Evolutionary conservation across 2,113 vertebrate genomes (phyloP), one percentile per base, ranked within the genome.

Genomic region (Coryphaenoides rupestris): DNA sequence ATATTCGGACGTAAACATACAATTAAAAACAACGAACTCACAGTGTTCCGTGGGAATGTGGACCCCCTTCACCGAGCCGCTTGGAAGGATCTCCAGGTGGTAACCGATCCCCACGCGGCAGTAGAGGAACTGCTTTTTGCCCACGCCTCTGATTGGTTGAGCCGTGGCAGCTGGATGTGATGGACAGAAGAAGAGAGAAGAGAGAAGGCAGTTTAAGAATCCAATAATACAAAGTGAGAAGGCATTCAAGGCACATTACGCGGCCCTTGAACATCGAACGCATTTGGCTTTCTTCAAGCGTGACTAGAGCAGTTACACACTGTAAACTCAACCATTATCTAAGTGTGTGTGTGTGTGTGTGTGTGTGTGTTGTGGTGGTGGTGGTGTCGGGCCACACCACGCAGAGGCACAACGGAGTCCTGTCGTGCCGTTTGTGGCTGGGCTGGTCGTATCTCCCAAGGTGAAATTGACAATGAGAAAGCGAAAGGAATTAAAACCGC

Each of bases 31-130:
- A 40, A 10, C 13, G 33, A 46, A 82, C 90, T 70, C 82, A 90
- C 90, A 82, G 67, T 86, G 69, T 21, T 84, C 73, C 1, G 60
- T 81, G n/a, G 86, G 86, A 57, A 76, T 74, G 53, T 90, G 89
- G 19, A 88, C 66, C 0, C 88, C 90, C 12, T 78, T 63, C 16
- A 89, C 70, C 1, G 58, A 74, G 14, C 89, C 87, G 6, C 52
- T 74, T 56, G 72, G 47, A 47, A 84, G 75, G 50, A 91, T 85
- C 72, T 89, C 87, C 12, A 91, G 77, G 65, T 90, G 90, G 77
- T 77, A 90, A n/a, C 90, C 90, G 47, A 90, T 91, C 56, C 88
- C 88, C 19, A 84, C 78, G 1, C 78, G 79, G 45, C 88, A 89
- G 68, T 89, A 90, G 5, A 91, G 86, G 24, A 90, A 77, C 80